Conservation (phyloP, 1,140 invertebrate genomes). For the Drosophila neocordata region DNA sequence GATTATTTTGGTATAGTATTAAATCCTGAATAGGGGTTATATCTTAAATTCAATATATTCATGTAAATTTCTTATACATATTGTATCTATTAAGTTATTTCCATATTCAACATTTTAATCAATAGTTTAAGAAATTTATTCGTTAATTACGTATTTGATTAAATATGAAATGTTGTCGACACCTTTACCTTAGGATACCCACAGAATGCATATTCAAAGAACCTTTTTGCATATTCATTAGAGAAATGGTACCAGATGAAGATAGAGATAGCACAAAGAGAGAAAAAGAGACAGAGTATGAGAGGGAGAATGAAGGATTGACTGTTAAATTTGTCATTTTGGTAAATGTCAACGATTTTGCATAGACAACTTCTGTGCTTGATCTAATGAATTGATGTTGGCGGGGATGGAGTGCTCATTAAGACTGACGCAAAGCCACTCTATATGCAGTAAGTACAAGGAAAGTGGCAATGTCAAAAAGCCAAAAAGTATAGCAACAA, state of each 20-base stretch:
- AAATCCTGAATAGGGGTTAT: no score
- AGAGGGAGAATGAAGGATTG: not conserved
- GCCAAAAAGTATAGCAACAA: not conserved
- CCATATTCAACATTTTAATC: not conserved
- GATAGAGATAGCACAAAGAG: not conserved
- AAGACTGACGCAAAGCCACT: not conserved
- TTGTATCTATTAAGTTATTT: not conserved
- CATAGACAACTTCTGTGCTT: not conserved
- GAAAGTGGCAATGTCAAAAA: not conserved
- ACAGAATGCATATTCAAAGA: conserved; percentile 3
- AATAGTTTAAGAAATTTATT: not conserved
- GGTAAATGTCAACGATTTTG: not conserved
- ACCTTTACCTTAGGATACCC: not conserved
- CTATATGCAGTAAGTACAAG: not conserved
- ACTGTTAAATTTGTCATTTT: not conserved
- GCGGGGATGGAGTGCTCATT: conserved; percentile 6
- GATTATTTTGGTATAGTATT: no score
- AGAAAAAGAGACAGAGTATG: not conserved
- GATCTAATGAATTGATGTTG: conserved; percentile 11
- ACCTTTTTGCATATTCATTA: not conserved
- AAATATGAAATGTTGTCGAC: not conserved
- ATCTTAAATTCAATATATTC: no score
- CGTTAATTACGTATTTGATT: not conserved
- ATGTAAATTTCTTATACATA: no score
- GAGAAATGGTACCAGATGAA: not conserved